These are phyloP conservation scores for Chymomyza caudatula DNA, from an alignment of 2,888 invertebrate genomes.

Conservation along the genomic window DNA sequence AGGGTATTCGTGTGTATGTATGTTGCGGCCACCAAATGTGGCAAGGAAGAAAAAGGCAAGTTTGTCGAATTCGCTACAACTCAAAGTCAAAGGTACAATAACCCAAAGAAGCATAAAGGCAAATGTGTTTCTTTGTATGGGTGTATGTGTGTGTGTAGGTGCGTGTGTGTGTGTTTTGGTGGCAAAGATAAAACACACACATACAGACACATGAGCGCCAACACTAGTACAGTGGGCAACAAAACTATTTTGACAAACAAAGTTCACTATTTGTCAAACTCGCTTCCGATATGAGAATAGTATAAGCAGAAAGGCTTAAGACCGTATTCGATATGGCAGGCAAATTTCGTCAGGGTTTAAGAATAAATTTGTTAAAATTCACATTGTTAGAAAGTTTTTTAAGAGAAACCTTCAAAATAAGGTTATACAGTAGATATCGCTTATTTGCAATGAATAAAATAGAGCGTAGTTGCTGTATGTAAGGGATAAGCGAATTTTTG, in stretches of 20 bases:
- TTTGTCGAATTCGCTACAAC: conserved; percentile 21
- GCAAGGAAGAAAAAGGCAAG: conserved; percentile 12
- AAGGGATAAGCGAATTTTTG: too few species aligned
- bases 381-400: too few species aligned
- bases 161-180: conserved; percentile 41
- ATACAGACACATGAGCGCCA: not conserved
- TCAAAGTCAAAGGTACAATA: conserved; percentile 72
- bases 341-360: too few species aligned
- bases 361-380: too few species aligned
- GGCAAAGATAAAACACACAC: conserved; percentile 57
- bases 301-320: too few species aligned
- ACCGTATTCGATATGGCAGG: too few species aligned
- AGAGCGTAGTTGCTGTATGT: too few species aligned
- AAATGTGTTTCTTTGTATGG: conserved; percentile 29
- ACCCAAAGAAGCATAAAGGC: conserved; percentile 64
- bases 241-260: not conserved
- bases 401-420: too few species aligned
- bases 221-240: not conserved
- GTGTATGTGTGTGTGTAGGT: conserved; percentile 21
- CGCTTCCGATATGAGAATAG: too few species aligned
- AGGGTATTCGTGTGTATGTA: conserved; percentile 19
- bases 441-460: too few species aligned
- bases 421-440: too few species aligned
- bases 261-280: too few species aligned
- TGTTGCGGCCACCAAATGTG: conserved; percentile 28